Percentiles rank a stretch among this genome's conserved stretches.
phyloP scores from a whole-genome alignment of 2,113 vertebrate genomes.

The Oryctolagus cuniculus region mOryCun1.1 NC_091435.1:79121001-79121500 shows the following conservation, averaged over 20 bases:
- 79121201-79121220: background rate
- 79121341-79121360: slow-evolving; percentile 90
- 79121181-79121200: background rate
- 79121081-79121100: background rate
- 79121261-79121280: background rate
- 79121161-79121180: too few species aligned
- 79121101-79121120: background rate
- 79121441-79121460: background rate
- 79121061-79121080: background rate
- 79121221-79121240: background rate
- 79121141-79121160: background rate
- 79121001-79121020: too few species aligned
- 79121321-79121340: slow-evolving; percentile 69
- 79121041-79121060: background rate
- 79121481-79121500: background rate
- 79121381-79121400: slow-evolving; percentile 87
- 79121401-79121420: slow-evolving; percentile 86
- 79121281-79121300: background rate
- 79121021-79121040: background rate
- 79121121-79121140: background rate
- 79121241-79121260: background rate
- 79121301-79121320: background rate
- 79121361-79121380: slow-evolving; percentile 88
- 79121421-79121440: background rate
- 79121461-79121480: background rate